These are phyloP conservation scores for Sinocyclocheilus anophthalmus DNA, from an alignment of 2,113 vertebrate genomes.

Conservation along the genomic window DNA sequence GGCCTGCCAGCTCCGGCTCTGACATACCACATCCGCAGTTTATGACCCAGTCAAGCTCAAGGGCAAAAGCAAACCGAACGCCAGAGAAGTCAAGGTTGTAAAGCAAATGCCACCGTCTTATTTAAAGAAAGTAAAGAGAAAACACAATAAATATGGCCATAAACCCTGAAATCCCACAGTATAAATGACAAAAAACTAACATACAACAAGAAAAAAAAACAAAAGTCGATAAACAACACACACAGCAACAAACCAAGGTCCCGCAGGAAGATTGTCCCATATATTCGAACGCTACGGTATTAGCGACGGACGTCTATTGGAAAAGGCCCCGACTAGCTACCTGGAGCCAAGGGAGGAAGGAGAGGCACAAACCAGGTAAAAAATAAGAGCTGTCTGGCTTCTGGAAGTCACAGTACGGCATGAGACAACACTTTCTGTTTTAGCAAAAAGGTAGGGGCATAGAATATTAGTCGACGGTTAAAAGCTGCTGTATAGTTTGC, in stretches of 20 bases:
- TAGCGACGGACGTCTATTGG: slow-evolving; percentile 18
- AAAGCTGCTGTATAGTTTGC: not conserved
- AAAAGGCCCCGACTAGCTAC: slow-evolving; percentile 12
- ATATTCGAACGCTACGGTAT: slow-evolving; percentile 35
- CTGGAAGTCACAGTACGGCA: slow-evolving; percentile 35
- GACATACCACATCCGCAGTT: slow-evolving; percentile 56
- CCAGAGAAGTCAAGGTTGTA: not conserved
- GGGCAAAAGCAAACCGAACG: not conserved
- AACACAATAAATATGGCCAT: not conserved
- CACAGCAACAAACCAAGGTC: too few relatives aligned
- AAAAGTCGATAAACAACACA: too few relatives aligned
- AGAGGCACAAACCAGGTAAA: slow-evolving; percentile 8
- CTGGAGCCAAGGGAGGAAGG: slow-evolving; percentile 17
- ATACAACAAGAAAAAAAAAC: too few relatives aligned
- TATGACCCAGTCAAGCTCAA: slow-evolving; percentile 26
- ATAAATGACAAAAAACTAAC: too few relatives aligned
- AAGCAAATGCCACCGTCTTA: not conserved
- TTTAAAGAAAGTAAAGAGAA: not conserved
- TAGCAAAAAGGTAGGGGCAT: too few relatives aligned
- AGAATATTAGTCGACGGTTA: not conserved
- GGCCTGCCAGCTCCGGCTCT: slow-evolving; percentile 49
- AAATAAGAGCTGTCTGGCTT: slow-evolving; percentile 34
- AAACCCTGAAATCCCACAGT: not conserved
- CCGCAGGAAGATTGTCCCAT: slow-evolving; percentile 39
- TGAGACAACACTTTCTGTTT: not conserved